Base-by-base conservation (phyloP, 2,888 invertebrate species). In the Ichneumoninae sp. region DNA sequence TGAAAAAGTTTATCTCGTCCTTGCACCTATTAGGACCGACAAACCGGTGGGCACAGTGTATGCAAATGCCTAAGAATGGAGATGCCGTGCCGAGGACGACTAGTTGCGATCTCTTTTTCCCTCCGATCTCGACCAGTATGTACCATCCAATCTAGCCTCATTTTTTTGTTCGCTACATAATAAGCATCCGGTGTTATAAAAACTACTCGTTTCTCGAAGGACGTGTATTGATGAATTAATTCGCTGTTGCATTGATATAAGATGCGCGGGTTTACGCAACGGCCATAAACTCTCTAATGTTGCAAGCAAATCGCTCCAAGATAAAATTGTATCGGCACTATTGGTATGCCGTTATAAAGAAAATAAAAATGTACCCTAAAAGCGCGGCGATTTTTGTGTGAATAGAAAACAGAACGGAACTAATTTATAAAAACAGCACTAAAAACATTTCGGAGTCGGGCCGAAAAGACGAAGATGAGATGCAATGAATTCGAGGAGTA, bases 11-110 rank as follows among this genome's bases (percentile, higher is more conserved):
- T 33, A 71, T 75, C 82, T 77, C 85, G 88, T 88, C 88, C 88
- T 88, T 88, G 88, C 87, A 82, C 81, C 76, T 77, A 75, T 84
- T 87, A 84, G 71, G 73, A 54, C n/a, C 36, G 75, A 78, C 77
- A 36, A 70, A 54, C 54, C 40, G 40, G 83, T 74, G 30, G 75
- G 70, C 36, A 65, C 22, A 22, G 1, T 60, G 10, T 71, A 26
- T 13, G 52, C 40, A 79, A 75, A 75, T 70, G 63, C 50, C 52
- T 22, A 22, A 52, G 30, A n/a, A 69, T 33, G 30, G 16, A 54
- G 60, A 70, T 71, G 70, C 44, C 44, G 76, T 78, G 68, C 79
- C 87, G 83, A 87, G 87, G 87, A 87, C 85, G 74, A 63, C 77
- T 57, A 36, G 10, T 73, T 54, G 44, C 52, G 50, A 69, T 83